Evolutionary conservation across 2,797 vertebrate species (phyloP).

Genomic region (Xiphorhynchus erythropygius): DNA sequence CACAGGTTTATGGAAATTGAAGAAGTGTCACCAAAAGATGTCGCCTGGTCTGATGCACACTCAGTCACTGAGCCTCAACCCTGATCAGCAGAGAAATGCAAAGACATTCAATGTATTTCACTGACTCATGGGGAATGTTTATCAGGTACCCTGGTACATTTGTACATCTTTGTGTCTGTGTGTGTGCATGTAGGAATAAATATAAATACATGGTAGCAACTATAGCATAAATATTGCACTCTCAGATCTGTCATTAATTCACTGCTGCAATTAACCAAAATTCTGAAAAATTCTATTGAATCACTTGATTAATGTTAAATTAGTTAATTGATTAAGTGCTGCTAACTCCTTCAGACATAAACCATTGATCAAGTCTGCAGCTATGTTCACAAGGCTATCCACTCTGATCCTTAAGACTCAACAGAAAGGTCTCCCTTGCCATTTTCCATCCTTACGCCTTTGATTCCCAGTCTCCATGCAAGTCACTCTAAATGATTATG

Average conservation of each 20-base stretch:
- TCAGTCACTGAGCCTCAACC: not conserved
- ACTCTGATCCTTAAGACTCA: not conserved
- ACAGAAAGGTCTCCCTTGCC: not conserved
- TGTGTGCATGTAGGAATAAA: not conserved
- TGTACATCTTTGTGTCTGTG: not conserved
- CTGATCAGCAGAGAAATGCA: not conserved
- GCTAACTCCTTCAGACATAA: not conserved
- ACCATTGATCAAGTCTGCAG: not conserved
- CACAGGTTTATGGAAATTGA: not conserved
- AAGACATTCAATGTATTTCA: not conserved
- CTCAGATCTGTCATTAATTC: not conserved
- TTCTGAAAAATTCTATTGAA: not conserved
- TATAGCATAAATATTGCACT: not conserved
- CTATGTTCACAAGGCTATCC: not conserved
- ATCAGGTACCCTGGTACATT: not conserved
- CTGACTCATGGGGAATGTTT: too few species aligned
- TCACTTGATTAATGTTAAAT: not conserved
- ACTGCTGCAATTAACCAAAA: not conserved
- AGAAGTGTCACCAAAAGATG: too few species aligned
- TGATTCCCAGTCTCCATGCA: not conserved
- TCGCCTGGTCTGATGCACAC: not conserved
- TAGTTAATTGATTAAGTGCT: not conserved
- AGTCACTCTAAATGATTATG: not conserved
- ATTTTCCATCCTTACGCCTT: not conserved
- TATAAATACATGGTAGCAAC: not conserved